Evolutionary conservation across 1,140 invertebrate species (phyloP).

Genomic region (Leptonema lineaticorne): DNA sequence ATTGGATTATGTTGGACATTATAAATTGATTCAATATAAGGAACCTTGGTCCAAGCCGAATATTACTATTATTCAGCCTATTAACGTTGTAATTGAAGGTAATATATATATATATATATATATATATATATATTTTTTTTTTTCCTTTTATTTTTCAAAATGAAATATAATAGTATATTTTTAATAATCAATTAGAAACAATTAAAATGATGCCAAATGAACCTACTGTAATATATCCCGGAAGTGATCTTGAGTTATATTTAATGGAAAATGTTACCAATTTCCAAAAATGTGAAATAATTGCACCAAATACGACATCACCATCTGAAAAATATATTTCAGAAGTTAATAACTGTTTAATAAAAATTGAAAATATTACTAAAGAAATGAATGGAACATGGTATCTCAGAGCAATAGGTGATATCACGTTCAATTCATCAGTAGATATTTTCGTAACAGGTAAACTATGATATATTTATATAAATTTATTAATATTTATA

Average conservation of each 20-base stretch:
- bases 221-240: not conserved
- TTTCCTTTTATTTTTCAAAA: no score
- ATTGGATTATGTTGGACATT: not conserved
- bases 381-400: conserved; percentile 18
- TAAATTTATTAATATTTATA: not conserved
- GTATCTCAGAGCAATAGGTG: not conserved
- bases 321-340: not conserved
- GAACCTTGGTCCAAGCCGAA: not conserved
- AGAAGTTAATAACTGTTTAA: not conserved
- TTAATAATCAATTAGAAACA: conserved; percentile 20
- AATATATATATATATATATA: not conserved
- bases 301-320: not conserved
- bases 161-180: conserved; percentile 1
- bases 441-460: conserved; percentile 10
- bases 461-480: not conserved
- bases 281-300: conserved; percentile 11
- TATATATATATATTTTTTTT: not conserved
- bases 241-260: conserved; percentile 3
- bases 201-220: not conserved
- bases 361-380: not conserved
- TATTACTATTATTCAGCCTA: not conserved
- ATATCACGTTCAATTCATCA: not conserved
- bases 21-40: not conserved
- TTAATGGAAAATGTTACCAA: not conserved
- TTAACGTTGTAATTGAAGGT: conserved; percentile 10